Evolutionary conservation across 2,888 invertebrate genomes (phyloP), one percentile per base, ranked within the genome.

Genomic region (Gandaritis pyraliata): DNA sequence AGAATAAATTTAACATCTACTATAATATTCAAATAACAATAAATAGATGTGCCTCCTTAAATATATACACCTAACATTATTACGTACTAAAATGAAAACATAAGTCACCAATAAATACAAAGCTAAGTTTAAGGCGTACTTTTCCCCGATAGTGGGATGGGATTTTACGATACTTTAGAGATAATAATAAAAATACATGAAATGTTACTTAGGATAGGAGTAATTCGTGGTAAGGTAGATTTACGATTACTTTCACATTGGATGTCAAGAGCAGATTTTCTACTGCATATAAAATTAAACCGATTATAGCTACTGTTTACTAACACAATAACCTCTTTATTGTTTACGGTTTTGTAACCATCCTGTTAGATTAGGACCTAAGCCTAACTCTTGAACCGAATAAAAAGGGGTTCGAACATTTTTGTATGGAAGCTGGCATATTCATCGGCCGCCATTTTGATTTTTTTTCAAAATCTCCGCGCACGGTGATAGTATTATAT

Each of bases 161-260:
- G 66, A 71, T 72, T 76, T 76, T 75, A 79, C 74, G 58, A 69
- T 55, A 65, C 64, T 62, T 13, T 58, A 64, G 59, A 58, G 62
- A 65, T 67, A 71, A 65, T 67, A 71, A 76, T 77, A 76, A 81
- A 74, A 77, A 73, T 62, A 82, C 75, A 77, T 74, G 74, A 72
- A 78, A 79, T 71, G 67, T 75, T 75, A 78, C 76, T 79, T 78
- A 23, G 64, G 58, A 64, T 29, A 77, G 64, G 58, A 64, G 61
- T 73, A 77, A 74, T 75, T 73, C 66, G 71, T 71, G 70, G 29
- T 36, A 60, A 62, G 13, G 48, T 46, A 30, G 29, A 3, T 5
- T 10, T 11, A 58, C 59, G 58, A 64, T 68, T 73, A 75, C 78
- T 79, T 79, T 79, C 80, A 79, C 80, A 68, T 70, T 48, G 51